Evolutionary conservation across 2,888 invertebrate genomes (phyloP).

Genomic region (Pachydiplax longipennis): DNA sequence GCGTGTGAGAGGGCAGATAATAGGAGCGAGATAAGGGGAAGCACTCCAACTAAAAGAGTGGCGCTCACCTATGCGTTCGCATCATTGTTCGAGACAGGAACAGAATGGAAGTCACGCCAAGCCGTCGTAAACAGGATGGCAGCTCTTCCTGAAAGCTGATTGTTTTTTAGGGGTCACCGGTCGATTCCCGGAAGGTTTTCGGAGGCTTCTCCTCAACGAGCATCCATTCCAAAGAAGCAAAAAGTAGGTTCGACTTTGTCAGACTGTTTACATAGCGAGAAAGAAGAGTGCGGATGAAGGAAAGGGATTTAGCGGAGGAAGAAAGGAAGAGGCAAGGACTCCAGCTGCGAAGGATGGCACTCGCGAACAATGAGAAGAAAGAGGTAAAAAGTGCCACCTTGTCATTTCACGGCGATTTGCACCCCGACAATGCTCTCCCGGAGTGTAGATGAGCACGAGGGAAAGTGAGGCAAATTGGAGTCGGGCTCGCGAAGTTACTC

Average conservation of each 20-base stretch:
- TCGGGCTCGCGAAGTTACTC: neutral
- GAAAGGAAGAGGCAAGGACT: neutral
- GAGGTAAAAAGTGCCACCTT: neutral
- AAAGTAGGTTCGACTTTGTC: neutral
- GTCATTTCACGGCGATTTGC: conserved; percentile 23
- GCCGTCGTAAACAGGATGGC: neutral
- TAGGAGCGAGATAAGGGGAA: neutral
- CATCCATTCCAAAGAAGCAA: neutral
- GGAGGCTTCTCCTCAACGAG: neutral
- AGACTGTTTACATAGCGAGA: conserved; percentile 23
- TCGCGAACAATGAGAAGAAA: neutral
- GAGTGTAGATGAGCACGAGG: neutral
- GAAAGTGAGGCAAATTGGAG: neutral
- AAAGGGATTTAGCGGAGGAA: neutral
- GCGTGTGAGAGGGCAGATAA: neutral
- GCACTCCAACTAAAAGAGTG: neutral
- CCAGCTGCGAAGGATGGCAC: neutral
- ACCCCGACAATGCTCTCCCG: neutral
- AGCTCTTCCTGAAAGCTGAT: neutral
- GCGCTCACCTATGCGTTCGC: neutral
- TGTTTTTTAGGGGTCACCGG: neutral
- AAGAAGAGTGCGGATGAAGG: neutral
- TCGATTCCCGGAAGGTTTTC: conserved; percentile 6
- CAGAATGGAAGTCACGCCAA: neutral
- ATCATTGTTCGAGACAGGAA: neutral